Conservation (phyloP, 2,113 vertebrate genomes). For the Perca fluviatilis region DNA sequence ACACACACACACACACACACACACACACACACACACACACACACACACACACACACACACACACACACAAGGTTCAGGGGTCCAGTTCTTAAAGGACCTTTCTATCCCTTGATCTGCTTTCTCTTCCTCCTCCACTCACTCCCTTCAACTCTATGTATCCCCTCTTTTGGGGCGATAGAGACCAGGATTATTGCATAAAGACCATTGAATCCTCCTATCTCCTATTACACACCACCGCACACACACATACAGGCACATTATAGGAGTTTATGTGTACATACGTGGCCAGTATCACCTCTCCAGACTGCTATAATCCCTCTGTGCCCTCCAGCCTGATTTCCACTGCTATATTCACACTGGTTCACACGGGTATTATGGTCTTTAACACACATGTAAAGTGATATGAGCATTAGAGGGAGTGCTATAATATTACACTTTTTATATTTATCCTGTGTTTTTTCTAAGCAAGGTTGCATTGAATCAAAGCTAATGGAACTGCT, state of each 20-base stretch:
- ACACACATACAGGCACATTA: slow-evolving; percentile 38
- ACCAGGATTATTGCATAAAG: slow-evolving; percentile 59
- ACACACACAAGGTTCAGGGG: slow-evolving; percentile 48
- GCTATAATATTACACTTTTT: slow-evolving; percentile 40
- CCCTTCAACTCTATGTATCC: slow-evolving; percentile 30
- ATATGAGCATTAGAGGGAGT: slow-evolving; percentile 45
- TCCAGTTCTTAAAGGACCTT: slow-evolving; percentile 48
- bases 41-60: slow-evolving; percentile 24
- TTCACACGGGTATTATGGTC: slow-evolving; percentile 66
- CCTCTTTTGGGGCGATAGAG: slow-evolving; percentile 37
- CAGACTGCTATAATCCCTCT: slow-evolving; percentile 72
- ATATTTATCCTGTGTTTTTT: slow-evolving; percentile 6
- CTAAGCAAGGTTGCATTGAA: slow-evolving; percentile 17
- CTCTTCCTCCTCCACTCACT: slow-evolving; percentile 34
- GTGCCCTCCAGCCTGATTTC: slow-evolving; percentile 64
- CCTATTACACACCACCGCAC: slow-evolving; percentile 38
- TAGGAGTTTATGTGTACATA: slow-evolving; percentile 26
- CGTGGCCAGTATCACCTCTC: slow-evolving; percentile 65
- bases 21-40: slow-evolving; percentile 18
- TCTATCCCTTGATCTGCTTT: slow-evolving; percentile 53
- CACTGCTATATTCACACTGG: slow-evolving; percentile 37
- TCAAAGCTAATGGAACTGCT: slow-evolving; percentile 35
- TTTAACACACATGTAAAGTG: slow-evolving; percentile 58
- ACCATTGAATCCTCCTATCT: slow-evolving; percentile 60
- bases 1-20: neutral